A percentile compares a stretch with the other conserved stretches of the same genome.
These are phyloP conservation scores for Patella depressa DNA, from an alignment of 2,888 invertebrate genomes.

Conservation along the genomic window DNA sequence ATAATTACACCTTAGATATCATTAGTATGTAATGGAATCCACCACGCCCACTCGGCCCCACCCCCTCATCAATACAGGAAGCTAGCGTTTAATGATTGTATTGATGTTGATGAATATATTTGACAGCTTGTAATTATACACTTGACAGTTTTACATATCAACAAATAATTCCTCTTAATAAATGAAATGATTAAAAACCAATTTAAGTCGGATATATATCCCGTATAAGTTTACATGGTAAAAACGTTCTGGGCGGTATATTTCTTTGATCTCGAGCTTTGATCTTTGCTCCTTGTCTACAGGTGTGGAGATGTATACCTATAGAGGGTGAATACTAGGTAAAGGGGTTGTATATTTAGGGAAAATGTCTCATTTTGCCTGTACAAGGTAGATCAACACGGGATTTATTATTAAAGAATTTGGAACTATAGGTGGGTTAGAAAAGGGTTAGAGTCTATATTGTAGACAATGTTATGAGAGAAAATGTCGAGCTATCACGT, in stretches of 20 bases:
- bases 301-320: slow-evolving; percentile 8
- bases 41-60: background rate
- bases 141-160: slow-evolving; percentile 6
- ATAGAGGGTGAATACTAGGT: background rate
- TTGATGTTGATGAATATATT: background rate
- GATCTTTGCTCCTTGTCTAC: slow-evolving; percentile 3
- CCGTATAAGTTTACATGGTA: slow-evolving; percentile 7
- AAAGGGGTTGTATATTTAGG: background rate
- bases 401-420: slow-evolving; percentile 2
- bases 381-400: background rate
- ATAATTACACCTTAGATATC: background rate
- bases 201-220: background rate
- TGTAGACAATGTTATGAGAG: background rate
- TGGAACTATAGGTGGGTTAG: background rate
- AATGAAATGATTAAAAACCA: slow-evolving; percentile 7
- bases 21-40: slow-evolving; percentile 2
- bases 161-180: slow-evolving; percentile 12
- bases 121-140: slow-evolving; percentile 2
- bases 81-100: background rate
- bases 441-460: background rate
- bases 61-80: slow-evolving; percentile 11
- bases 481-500: background rate
- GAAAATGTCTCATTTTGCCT: slow-evolving; percentile 5
- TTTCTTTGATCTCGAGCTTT: slow-evolving; percentile 1
- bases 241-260: slow-evolving; percentile 2